These are phyloP conservation scores for Xyrichtys novacula DNA, from an alignment of 2,797 vertebrate genomes.

Conservation along the genomic window DNA sequence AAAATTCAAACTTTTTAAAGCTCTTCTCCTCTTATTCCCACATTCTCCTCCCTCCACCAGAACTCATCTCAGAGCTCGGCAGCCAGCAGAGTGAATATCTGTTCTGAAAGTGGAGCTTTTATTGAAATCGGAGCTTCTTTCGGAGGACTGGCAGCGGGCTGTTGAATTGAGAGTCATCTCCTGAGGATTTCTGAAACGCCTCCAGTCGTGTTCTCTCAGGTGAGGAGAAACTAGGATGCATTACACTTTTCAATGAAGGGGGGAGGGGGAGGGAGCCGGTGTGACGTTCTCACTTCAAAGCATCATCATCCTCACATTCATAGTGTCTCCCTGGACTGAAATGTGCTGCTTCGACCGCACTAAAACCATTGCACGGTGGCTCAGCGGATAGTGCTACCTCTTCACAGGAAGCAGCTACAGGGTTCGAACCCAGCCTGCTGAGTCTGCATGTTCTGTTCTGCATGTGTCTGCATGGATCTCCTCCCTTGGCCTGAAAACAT, in stretches of 20 bases:
- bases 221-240: slow-evolving; percentile 40
- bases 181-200: slow-evolving; percentile 63
- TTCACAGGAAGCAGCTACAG: slow-evolving; percentile 3
- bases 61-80: slow-evolving; percentile 46
- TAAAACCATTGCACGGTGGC: slow-evolving; percentile 9
- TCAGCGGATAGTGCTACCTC: background rate
- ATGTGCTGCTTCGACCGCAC: slow-evolving; percentile 4
- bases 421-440: background rate
- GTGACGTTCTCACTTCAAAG: slow-evolving; percentile 48
- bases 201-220: slow-evolving; percentile 55
- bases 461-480: slow-evolving; percentile 7
- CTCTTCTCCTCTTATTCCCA: slow-evolving; percentile 32
- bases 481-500: slow-evolving; percentile 5
- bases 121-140: slow-evolving; percentile 56
- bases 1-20: slow-evolving; percentile 52
- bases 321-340: slow-evolving; percentile 18
- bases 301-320: slow-evolving; percentile 8
- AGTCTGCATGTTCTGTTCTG: background rate
- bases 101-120: slow-evolving; percentile 52
- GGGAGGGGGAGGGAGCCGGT: background rate
- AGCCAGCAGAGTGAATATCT: slow-evolving; percentile 48
- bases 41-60: slow-evolving; percentile 49
- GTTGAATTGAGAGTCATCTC: slow-evolving; percentile 68
- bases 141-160: slow-evolving; percentile 34
- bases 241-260: slow-evolving; percentile 18